These are phyloP conservation scores for Mastomys natalensis DNA, from an alignment of 2,113 vertebrate genomes.

Conservation along the genomic window DNA sequence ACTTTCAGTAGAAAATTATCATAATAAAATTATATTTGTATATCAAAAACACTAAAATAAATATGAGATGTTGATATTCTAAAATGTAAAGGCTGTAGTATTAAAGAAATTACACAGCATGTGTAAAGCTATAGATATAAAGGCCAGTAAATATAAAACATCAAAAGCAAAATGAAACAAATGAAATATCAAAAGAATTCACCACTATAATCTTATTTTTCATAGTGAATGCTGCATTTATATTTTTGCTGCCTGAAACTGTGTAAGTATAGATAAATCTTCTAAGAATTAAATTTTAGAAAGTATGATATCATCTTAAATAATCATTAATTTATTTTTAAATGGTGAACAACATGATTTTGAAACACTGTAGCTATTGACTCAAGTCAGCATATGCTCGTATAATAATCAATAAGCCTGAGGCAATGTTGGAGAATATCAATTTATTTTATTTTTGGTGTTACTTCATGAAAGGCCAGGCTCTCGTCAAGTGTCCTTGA, in stretches of 20 bases:
- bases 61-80: background rate
- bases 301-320: background rate
- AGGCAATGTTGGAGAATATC: background rate
- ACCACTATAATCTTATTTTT: background rate
- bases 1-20: background rate
- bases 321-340: constrained; percentile 13
- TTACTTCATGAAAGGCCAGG: background rate
- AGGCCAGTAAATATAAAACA: no score
- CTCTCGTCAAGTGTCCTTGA: background rate
- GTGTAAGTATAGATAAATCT: background rate
- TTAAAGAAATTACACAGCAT: background rate
- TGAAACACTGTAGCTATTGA: background rate
- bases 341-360: background rate
- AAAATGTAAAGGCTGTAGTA: background rate
- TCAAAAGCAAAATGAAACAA: background rate
- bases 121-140: background rate
- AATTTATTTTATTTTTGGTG: background rate
- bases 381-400: background rate
- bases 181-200: background rate
- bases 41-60: background rate
- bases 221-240: background rate
- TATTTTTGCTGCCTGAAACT: background rate
- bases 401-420: background rate
- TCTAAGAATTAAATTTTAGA: constrained; percentile 9
- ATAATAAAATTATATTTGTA: background rate